Evolutionary conservation across 2,113 vertebrate species (phyloP).

Genomic region (Campylomormyrus tamandua): DNA sequence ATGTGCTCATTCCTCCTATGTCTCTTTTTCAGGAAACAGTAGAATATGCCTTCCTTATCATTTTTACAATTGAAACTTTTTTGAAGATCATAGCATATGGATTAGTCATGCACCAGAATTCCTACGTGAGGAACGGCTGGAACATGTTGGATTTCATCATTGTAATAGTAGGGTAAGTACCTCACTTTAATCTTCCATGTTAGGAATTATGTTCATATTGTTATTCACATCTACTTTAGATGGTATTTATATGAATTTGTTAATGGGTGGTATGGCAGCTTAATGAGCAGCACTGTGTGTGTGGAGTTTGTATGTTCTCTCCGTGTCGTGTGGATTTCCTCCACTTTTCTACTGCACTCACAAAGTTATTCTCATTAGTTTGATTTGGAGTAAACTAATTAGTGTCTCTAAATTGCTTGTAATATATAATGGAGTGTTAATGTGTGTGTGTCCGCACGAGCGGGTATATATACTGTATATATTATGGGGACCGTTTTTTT

Average conservation of each 20-base stretch:
- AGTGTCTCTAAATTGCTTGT: not conserved
- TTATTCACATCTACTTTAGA: not conserved
- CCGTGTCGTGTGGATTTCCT: not conserved
- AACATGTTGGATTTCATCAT: conserved; percentile 99
- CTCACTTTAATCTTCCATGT: not conserved
- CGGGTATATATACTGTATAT: no score
- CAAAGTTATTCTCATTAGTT: not conserved
- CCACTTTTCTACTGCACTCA: not conserved
- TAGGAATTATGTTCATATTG: not conserved
- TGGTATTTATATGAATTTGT: not conserved
- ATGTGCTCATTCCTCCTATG: conserved; percentile 26
- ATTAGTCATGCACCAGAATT: conserved; percentile 95
- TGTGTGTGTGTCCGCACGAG: not conserved
- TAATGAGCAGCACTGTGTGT: not conserved
- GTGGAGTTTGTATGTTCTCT: not conserved
- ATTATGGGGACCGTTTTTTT: no score
- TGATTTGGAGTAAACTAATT: not conserved
- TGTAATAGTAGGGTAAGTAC: conserved; percentile 94
- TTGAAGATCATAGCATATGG: conserved; percentile 99
- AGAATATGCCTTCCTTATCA: conserved; percentile 99
- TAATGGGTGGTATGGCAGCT: not conserved
- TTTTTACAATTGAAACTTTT: conserved; percentile 99
- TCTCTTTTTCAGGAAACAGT: conserved; percentile 89
- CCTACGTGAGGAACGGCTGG: conserved; percentile 97
- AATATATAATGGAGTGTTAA: not conserved